These are phyloP conservation scores for Pemphigus obesinymphae DNA, from an alignment of 1,140 invertebrate species.

Conservation along the genomic window DNA sequence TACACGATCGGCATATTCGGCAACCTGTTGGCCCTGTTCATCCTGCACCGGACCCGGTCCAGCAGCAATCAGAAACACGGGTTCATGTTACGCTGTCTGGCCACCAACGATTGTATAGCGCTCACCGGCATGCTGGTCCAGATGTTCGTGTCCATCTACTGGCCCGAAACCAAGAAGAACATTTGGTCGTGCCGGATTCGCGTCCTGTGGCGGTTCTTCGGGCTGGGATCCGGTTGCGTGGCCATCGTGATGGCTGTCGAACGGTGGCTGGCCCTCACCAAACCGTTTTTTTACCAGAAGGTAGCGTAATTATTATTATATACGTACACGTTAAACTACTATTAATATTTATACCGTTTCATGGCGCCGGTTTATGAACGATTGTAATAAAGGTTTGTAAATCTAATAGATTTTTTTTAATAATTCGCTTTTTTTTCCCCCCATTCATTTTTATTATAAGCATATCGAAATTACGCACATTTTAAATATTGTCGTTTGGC, in stretches of 20 bases:
- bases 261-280: conserved; percentile 75
- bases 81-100: conserved; percentile 71
- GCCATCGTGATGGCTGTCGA: conserved; percentile 82
- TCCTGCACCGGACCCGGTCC: conserved; percentile 53
- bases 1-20: conserved; percentile 59
- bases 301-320: too few species aligned
- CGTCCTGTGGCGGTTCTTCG: conserved; percentile 73
- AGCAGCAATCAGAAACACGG: conserved; percentile 71
- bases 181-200: conserved; percentile 61
- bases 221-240: conserved; percentile 78
- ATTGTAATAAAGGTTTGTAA: too few species aligned
- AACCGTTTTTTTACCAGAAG: conserved; percentile 84
- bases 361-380: too few species aligned
- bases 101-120: conserved; percentile 73
- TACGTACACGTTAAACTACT: too few species aligned
- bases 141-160: conserved; percentile 58
- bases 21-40: conserved; percentile 59
- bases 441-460: too few species aligned
- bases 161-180: conserved; percentile 49
- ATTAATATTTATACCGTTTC: too few species aligned
- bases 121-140: conserved; percentile 54
- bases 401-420: too few species aligned
- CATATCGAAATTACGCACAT: too few species aligned
- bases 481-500: too few species aligned
- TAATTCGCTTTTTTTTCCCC: too few species aligned